A percentile compares a stretch with the other conserved stretches of the same genome.
phyloP scores from a whole-genome alignment of 2,797 vertebrate species.

The Arremon aurantiirostris region DNA sequence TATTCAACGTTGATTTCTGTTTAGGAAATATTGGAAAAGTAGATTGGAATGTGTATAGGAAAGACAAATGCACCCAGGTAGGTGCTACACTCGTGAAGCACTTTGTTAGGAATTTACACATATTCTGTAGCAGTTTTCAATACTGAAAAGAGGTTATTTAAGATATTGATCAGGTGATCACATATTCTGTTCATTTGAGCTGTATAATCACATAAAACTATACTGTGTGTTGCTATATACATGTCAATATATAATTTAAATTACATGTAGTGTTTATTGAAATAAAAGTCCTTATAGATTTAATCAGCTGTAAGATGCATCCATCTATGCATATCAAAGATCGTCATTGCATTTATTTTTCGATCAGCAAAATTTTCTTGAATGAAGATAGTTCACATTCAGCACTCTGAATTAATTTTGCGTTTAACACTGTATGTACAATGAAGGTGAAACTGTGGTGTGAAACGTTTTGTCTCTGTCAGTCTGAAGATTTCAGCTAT shows the following conservation, averaged over 20 bases:
- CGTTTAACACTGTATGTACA: not conserved
- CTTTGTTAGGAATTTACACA: not conserved
- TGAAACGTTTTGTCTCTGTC: not conserved
- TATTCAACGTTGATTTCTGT: not conserved
- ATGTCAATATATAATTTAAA: not conserved
- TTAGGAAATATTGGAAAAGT: not conserved
- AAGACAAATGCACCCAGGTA: not conserved
- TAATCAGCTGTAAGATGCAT: not conserved
- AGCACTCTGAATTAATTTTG: not conserved
- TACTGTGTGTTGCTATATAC: not conserved
- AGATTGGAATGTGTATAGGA: not conserved
- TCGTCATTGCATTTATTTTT: not conserved
- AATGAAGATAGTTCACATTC: not conserved
- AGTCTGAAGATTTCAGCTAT: not conserved
- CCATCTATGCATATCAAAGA: not conserved
- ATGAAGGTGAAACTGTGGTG: not conserved
- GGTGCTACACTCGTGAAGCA: not conserved
- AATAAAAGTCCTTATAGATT: not conserved
- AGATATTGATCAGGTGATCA: not conserved
- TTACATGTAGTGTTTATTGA: not conserved
- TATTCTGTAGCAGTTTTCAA: not conserved
- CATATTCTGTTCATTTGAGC: not conserved
- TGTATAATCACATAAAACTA: not conserved
- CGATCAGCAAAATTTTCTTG: not conserved
- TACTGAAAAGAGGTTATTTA: not conserved